Evolutionary conservation across 2,888 invertebrate species (phyloP), one percentile per base, ranked within the genome.

Genomic region (Netelia fuscicornis): DNA sequence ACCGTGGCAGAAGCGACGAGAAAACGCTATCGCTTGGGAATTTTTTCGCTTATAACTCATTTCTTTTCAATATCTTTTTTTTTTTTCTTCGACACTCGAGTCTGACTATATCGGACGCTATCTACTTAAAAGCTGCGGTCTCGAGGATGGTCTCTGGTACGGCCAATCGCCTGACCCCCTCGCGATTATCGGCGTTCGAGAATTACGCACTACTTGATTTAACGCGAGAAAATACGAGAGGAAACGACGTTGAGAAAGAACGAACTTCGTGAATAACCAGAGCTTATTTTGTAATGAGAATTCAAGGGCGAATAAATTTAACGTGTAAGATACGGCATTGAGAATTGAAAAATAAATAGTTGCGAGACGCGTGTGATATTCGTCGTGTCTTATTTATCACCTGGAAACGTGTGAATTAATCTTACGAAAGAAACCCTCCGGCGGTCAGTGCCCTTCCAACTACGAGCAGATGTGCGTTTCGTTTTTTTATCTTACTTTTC

Each of bases 1-100:
- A 20, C 52, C 78, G 64, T 64, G 72, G 52, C 20, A 37, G 25
- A 13, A 64, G n/a, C 58, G 54, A 42, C 60, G 79, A 82, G 76
- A 71, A 80, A 82, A 76, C 71, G 71, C 76, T 79, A 82, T 82
- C 71, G 60, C 67, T 54, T 30, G 58, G 62, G 42, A 71, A 74
- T 83, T 82, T 82, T 72, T 62, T 74, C 44, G 67, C 54, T 56
- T 60, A 44, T 60, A 17, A 58, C 17, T 71, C 70, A 30, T 81
- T 48, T 23, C 70, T 70, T 60, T 9, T 65, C 9, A 20, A 42
- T 52, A 48, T 76, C 25, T 64, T 37, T 17, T 2, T 10, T 37
- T 67, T 2, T 76, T 44, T 65, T 80, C 56, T 60, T 60, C 62
- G 20, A 10, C 30, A 74, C 56, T 11, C 74, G 8, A 6, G 68